Evolutionary conservation across 2,888 invertebrate genomes (phyloP).

Genomic region (Eupithecia vulgata): DNA sequence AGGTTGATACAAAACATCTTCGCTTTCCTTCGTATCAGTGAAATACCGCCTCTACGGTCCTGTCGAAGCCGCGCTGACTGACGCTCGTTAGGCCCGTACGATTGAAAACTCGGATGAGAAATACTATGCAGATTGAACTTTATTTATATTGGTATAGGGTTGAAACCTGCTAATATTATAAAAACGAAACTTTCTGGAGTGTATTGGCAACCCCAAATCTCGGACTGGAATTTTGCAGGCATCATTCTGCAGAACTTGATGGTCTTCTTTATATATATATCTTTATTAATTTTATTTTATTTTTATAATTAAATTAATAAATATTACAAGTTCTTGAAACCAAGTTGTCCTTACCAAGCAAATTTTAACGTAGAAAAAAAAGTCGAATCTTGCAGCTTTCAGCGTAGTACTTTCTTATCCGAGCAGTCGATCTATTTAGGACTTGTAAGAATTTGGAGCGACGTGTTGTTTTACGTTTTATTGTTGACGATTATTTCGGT

Average conservation of each 20-base stretch:
- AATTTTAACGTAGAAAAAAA: not conserved
- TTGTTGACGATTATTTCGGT: constrained; percentile 34
- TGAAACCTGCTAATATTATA: not conserved
- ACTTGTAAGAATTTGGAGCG: constrained; percentile 51
- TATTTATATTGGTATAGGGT: not conserved
- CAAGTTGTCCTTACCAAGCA: not conserved
- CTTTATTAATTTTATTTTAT: too few species aligned
- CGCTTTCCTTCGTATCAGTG: not conserved
- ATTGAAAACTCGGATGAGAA: constrained; percentile 16
- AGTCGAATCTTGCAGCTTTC: not conserved
- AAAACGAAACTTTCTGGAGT: not conserved
- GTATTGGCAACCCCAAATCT: not conserved
- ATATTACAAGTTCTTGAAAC: not conserved
- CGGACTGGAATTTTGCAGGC: not conserved
- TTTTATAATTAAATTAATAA: too few species aligned
- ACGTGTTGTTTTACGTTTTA: constrained; percentile 43
- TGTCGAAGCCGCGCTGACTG: constrained; percentile 36
- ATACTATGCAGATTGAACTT: constrained; percentile 6
- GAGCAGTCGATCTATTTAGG: constrained; percentile 40
- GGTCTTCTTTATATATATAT: too few species aligned
- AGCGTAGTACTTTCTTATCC: constrained; percentile 36
- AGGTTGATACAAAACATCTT: not conserved
- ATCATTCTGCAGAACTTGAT: not conserved
- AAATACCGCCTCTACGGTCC: constrained; percentile 13
- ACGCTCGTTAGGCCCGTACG: constrained; percentile 45